These are phyloP conservation scores for Tipula vernalis DNA, from an alignment of 2,888 invertebrate species.

Conservation along the genomic window DNA sequence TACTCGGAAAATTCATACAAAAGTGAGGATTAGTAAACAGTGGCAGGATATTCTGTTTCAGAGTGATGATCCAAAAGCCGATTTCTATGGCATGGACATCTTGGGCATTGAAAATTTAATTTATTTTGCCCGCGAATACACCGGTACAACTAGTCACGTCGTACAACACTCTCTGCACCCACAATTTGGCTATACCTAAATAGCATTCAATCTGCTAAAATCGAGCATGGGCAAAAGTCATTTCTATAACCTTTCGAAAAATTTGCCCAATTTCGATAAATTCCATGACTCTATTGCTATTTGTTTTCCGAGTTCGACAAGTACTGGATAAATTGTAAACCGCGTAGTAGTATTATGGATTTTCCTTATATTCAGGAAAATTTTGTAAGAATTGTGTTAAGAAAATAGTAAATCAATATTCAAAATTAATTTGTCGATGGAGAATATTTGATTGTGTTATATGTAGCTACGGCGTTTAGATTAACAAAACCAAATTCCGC, in stretches of 20 bases:
- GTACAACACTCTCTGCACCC: constrained; percentile 86
- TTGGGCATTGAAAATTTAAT: constrained; percentile 85
- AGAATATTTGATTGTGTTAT: constrained; percentile 41
- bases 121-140: constrained; percentile 73
- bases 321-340: constrained; percentile 86
- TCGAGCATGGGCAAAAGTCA: constrained; percentile 79
- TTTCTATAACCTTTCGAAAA: constrained; percentile 69
- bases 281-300: constrained; percentile 91
- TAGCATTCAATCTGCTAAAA: constrained; percentile 71
- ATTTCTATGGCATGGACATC: constrained; percentile 96
- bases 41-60: constrained; percentile 97
- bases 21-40: constrained; percentile 69
- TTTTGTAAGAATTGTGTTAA: constrained; percentile 65
- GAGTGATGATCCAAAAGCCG: constrained; percentile 93
- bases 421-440: constrained; percentile 66
- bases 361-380: constrained; percentile 77
- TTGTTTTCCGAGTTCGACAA: constrained; percentile 89
- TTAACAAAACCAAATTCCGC: neutral
- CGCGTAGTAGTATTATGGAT: constrained; percentile 91
- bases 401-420: constrained; percentile 58
- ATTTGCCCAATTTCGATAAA: constrained; percentile 52
- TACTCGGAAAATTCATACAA: no score
- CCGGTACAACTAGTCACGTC: constrained; percentile 65
- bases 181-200: constrained; percentile 77
- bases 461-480: neutral